Base-by-base conservation (phyloP, 1,140 invertebrate species). In the Lysiphlebus fabarum region DNA sequence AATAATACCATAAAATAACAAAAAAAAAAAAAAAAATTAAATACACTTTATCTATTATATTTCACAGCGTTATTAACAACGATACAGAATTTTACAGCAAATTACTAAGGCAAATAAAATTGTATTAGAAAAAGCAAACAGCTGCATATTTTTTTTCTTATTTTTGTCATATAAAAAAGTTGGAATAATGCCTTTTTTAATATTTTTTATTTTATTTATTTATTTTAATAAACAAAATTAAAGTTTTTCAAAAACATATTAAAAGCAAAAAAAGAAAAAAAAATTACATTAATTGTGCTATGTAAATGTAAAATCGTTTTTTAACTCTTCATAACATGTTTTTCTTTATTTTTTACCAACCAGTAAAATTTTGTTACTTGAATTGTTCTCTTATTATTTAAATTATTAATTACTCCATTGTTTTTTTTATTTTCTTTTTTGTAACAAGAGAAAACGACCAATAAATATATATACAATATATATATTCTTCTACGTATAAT, bases 31-130 rank as follows among this genome's bases (percentile, higher is more conserved):
- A n/a, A n/a, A n/a, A n/a, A n/a, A n/a, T 58, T 69, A 67, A 64
- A 67, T 71, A 67, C 67, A 67, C n/a, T n/a, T n/a, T 66, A 65
- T 69, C 63, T 68, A 66, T 67, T 69, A 67, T 70, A 67, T 66
- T 71, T 70, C 68, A 72, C 71, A 75, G 66, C 69, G 68, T 71
- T 73, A 76, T 70, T 74, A 74, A 65, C 64, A 59, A 63, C 62
- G 63, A 70, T 75, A 71, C 65, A 73, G 65, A 72, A 72, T 71
- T 74, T 75, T 69, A 72, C 70, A 72, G 17, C 4, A 26, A 26
- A 4, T 26, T 59, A n/a, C n/a, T 69, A 64, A 68, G 59, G 65
- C 63, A 63, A 69, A 68, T 60, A 53, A 65, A 71, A 72, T 71
- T 58, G 67, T 68, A 69, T 64, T 67, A 69, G 58, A 53, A 62